Evolutionary conservation across 2,113 vertebrate genomes (phyloP).

Genomic region (Takifugu bimaculatus): DNA sequence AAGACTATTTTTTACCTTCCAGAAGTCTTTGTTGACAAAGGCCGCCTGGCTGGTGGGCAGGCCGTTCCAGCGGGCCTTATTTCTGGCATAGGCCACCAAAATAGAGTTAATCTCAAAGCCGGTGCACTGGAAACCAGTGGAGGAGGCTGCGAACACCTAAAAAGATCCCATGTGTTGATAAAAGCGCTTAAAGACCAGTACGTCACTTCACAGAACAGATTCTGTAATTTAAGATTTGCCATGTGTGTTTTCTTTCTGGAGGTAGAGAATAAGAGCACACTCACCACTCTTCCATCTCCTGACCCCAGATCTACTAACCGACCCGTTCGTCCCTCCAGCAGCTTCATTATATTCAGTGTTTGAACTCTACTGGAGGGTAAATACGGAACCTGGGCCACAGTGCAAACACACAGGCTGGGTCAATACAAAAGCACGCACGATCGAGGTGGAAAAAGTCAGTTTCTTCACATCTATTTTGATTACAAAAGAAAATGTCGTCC

Average conservation of each 20-base stretch:
- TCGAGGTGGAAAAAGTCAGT: too few relatives aligned
- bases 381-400: constrained; percentile 72
- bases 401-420: constrained; percentile 12
- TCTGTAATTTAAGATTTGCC: too few relatives aligned
- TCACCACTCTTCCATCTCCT: constrained; percentile 74
- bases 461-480: background rate
- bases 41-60: constrained; percentile 50
- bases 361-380: constrained; percentile 70
- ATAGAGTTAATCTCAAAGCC: constrained; percentile 79
- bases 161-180: constrained; percentile 1
- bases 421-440: background rate
- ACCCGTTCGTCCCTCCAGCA: constrained; percentile 67
- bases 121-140: constrained; percentile 70
- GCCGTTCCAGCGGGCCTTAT: constrained; percentile 61
- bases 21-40: constrained; percentile 76
- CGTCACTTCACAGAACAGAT: background rate
- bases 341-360: constrained; percentile 67
- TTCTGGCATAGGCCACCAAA: constrained; percentile 62
- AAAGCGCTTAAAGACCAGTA: background rate
- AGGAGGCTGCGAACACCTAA: constrained; percentile 72
- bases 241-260: too few relatives aligned
- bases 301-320: constrained; percentile 75
- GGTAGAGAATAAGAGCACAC: constrained; percentile 1
- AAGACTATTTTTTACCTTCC: constrained; percentile 58
- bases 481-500: background rate